Conservation (phyloP, 2,113 vertebrate species). For the Gopherus evgoodei region DNA sequence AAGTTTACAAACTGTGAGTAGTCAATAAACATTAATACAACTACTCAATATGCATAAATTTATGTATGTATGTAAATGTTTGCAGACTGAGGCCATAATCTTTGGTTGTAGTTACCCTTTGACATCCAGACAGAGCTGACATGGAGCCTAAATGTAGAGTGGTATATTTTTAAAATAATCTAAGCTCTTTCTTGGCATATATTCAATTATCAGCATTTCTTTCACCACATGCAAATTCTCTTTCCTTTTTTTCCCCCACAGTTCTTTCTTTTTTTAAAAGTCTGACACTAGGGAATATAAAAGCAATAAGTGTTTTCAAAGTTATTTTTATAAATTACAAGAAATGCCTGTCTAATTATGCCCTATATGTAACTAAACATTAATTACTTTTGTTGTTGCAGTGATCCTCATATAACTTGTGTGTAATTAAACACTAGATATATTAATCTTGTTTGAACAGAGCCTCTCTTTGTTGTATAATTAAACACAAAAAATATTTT, state of each 20-base stretch:
- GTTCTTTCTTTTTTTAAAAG: conserved; percentile 20
- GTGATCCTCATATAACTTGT: conserved; percentile 62
- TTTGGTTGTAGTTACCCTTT: not conserved
- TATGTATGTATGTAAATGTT: not conserved
- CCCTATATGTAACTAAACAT: conserved; percentile 54
- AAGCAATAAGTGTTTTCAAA: conserved; percentile 48
- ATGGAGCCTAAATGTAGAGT: not conserved
- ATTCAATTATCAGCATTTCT: not conserved
- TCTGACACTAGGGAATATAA: not conserved
- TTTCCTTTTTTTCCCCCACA: not conserved
- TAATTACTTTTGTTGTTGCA: conserved; percentile 74
- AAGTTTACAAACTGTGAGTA: not conserved
- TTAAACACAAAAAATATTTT: conserved; percentile 69
- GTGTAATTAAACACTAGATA: conserved; percentile 72
- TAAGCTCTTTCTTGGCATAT: not conserved
- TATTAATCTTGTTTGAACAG: conserved; percentile 70
- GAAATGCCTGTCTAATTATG: conserved; percentile 64
- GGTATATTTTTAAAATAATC: not conserved
- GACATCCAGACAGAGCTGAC: not conserved
- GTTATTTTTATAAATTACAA: conserved; percentile 55
- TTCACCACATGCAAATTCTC: not conserved
- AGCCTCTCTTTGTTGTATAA: conserved; percentile 68
- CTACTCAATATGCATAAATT: not conserved
- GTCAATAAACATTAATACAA: not conserved
- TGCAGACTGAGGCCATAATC: fast-evolving